These are phyloP conservation scores for Sebastes diploproa DNA, from an alignment of 2,797 vertebrate genomes.

Conservation along the genomic window DNA sequence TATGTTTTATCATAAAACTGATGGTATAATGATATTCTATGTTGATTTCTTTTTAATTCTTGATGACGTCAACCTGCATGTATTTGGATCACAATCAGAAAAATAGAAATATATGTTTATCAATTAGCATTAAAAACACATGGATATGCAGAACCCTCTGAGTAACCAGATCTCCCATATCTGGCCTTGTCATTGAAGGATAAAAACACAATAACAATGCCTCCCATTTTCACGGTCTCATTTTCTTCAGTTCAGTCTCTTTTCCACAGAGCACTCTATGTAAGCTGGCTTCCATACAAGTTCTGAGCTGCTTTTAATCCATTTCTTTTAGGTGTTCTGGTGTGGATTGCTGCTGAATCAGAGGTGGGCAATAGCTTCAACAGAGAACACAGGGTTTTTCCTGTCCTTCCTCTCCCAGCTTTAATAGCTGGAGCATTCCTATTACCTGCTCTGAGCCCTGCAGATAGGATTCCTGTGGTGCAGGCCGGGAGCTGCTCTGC, in stretches of 20 bases:
- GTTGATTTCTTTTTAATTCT: conserved; percentile 32
- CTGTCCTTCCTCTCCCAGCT: conserved; percentile 73
- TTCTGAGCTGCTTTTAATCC: conserved; percentile 49
- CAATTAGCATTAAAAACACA: conserved; percentile 32
- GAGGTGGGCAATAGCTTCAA: conserved; percentile 63
- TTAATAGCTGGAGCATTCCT: conserved; percentile 83
- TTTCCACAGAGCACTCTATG: conserved; percentile 7
- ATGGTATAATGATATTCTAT: conserved; percentile 41
- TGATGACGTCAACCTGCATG: conserved; percentile 39
- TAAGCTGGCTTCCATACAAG: conserved; percentile 15
- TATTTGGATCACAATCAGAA: conserved; percentile 41
- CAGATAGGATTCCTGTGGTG: conserved; percentile 83
- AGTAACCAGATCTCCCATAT: conserved; percentile 6
- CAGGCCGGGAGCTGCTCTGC: conserved; percentile 78
- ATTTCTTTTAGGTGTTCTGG: conserved; percentile 32
- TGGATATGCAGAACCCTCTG: background rate
- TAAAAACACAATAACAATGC: background rate
- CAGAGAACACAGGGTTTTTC: conserved; percentile 75
- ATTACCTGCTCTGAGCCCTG: conserved; percentile 84
- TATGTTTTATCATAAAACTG: conserved; percentile 48
- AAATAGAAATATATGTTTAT: background rate
- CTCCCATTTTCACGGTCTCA: conserved; percentile 3
- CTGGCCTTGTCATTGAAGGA: background rate
- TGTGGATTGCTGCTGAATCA: conserved; percentile 57
- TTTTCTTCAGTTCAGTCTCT: conserved; percentile 8